These are phyloP conservation scores for Goniozus legneri DNA, from an alignment of 1,140 invertebrate genomes.

Conservation along the genomic window DNA sequence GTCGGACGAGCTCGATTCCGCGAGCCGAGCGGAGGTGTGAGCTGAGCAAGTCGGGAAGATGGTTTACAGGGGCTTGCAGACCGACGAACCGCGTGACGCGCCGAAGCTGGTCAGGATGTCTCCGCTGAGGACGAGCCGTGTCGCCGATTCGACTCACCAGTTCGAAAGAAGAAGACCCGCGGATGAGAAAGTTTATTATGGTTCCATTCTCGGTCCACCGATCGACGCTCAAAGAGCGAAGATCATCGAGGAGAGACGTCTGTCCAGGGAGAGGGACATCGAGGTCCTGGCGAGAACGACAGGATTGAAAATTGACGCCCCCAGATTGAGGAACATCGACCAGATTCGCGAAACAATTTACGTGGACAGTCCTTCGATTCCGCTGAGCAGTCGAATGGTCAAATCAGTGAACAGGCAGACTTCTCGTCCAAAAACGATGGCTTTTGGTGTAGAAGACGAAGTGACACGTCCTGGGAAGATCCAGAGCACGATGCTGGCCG, in stretches of 20 bases:
- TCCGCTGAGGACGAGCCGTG: slow-evolving; percentile 29
- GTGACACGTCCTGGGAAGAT: slow-evolving; percentile 1
- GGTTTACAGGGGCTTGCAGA: slow-evolving; percentile 40
- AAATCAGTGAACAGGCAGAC: background rate
- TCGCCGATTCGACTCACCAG: background rate
- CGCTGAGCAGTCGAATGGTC: slow-evolving; percentile 13
- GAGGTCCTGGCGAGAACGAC: slow-evolving; percentile 32
- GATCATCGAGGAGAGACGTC: slow-evolving; percentile 34
- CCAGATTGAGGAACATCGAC: slow-evolving; percentile 41
- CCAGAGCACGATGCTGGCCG: slow-evolving; percentile 31
- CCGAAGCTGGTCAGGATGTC: slow-evolving; percentile 35
- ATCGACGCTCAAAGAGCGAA: slow-evolving; percentile 33
- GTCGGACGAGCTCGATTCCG: background rate
- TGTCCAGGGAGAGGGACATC: slow-evolving; percentile 34
- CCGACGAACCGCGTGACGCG: slow-evolving; percentile 35
- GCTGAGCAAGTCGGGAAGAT: slow-evolving; percentile 15
- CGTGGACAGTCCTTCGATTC: slow-evolving; percentile 17
- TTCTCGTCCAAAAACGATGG: slow-evolving; percentile 18
- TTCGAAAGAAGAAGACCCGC: background rate
- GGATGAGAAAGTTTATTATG: background rate
- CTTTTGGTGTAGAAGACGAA: slow-evolving; percentile 5
- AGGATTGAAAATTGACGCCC: slow-evolving; percentile 33
- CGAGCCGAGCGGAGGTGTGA: background rate
- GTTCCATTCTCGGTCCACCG: slow-evolving; percentile 8
- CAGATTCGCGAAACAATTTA: slow-evolving; percentile 41